phyloP scores from a whole-genome alignment of 2,888 invertebrate genomes.

The Exocentrus adspersus region DNA sequence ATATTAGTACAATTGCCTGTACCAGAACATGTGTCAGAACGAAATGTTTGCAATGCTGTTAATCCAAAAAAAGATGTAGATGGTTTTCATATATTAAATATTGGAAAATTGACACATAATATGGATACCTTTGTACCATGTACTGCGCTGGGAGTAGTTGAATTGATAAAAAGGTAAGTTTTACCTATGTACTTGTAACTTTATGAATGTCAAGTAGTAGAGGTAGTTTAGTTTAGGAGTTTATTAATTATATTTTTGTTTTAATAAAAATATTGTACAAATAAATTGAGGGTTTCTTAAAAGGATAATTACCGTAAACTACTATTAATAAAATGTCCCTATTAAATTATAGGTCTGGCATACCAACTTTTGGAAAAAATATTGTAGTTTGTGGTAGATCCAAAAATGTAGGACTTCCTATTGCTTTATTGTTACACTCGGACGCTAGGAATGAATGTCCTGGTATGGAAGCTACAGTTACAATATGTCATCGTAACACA shows the following conservation, averaged over 20 bases:
- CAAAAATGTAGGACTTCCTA: constrained; percentile 92
- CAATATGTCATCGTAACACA: constrained; percentile 89
- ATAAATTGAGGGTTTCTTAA: background rate
- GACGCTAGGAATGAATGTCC: constrained; percentile 76
- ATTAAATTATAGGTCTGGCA: constrained; percentile 62
- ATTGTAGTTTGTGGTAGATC: constrained; percentile 91
- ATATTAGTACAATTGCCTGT: constrained; percentile 87
- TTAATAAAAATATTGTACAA: background rate
- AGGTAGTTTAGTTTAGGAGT: too few relatives aligned
- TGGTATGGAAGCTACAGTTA: constrained; percentile 88
- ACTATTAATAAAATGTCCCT: background rate
- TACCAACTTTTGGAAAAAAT: constrained; percentile 86
- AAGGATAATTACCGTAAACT: background rate
- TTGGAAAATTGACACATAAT: constrained; percentile 80
- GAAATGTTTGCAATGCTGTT: constrained; percentile 82
- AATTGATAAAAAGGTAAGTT: constrained; percentile 72
- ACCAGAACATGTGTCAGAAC: constrained; percentile 79
- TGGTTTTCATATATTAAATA: constrained; percentile 86
- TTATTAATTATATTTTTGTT: too few relatives aligned
- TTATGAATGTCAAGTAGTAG: background rate
- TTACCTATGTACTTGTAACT: too few relatives aligned
- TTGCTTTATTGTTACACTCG: constrained; percentile 84
- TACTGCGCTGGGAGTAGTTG: constrained; percentile 80
- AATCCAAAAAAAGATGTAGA: constrained; percentile 88
- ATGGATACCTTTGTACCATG: constrained; percentile 81